Conservation (phyloP, 1,140 invertebrate genomes). For the Calycopis cecrops region DNA sequence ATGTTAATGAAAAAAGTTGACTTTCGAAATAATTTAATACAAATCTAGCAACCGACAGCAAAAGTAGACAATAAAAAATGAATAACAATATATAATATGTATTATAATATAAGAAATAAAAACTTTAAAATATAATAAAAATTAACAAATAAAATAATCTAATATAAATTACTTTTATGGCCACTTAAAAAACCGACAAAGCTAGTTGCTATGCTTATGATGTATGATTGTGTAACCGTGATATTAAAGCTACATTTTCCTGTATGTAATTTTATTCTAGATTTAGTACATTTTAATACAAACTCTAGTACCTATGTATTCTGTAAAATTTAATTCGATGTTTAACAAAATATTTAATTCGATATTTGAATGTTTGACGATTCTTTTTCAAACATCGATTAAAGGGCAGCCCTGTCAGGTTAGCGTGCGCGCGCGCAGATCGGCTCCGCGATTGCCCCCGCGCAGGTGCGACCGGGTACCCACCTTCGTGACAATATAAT, state of each 20-base stretch:
- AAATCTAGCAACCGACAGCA: too few species aligned
- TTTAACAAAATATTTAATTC: slow-evolving; percentile 8
- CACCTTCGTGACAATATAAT: slow-evolving; percentile 71
- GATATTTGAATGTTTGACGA: slow-evolving; percentile 18
- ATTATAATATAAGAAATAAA: too few species aligned
- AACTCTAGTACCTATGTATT: neutral
- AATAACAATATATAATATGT: too few species aligned
- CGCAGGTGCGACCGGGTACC: slow-evolving; percentile 46
- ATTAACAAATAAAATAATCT: neutral
- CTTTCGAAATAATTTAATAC: too few species aligned
- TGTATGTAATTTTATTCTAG: neutral
- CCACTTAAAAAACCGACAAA: too few species aligned
- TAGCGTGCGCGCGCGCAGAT: slow-evolving; percentile 53
- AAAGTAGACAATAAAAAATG: too few species aligned
- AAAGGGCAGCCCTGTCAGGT: slow-evolving; percentile 32
- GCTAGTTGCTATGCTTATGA: too few species aligned
- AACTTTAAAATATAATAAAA: neutral
- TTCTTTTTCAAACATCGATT: slow-evolving; percentile 26
- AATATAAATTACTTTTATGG: too few species aligned
- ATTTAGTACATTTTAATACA: slow-evolving; percentile 1
- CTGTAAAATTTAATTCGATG: slow-evolving; percentile 21
- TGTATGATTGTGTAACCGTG: too few species aligned
- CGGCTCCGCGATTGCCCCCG: slow-evolving; percentile 43
- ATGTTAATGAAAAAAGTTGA: too few species aligned
- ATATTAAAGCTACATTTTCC: too few species aligned